Evolutionary conservation across 2,797 vertebrate species (phyloP).

Genomic region (Lepilemur septentrionalis): DNA sequence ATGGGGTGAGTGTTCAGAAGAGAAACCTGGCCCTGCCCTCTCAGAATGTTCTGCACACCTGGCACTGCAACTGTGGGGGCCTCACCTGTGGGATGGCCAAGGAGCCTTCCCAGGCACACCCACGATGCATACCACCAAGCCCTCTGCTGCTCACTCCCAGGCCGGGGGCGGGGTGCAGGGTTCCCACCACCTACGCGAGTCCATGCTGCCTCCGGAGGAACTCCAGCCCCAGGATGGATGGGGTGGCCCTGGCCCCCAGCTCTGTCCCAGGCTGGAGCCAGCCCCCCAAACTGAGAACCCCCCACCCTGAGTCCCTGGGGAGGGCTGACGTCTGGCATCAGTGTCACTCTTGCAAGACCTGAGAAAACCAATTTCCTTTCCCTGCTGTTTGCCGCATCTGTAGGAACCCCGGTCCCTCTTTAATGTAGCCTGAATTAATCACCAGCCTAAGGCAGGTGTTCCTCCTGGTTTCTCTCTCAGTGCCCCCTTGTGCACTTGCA

Average conservation of each 20-base stretch:
- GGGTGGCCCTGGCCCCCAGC: neutral
- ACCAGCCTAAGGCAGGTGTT: neutral
- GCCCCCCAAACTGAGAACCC: neutral
- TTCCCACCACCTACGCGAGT: neutral
- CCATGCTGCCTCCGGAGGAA: neutral
- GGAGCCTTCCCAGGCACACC: neutral
- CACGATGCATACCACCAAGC: neutral
- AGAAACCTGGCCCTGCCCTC: neutral
- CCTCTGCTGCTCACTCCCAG: neutral
- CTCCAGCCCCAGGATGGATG: too few relatives aligned
- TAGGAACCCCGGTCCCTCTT: neutral
- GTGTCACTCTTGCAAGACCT: neutral
- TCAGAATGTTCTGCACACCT: neutral
- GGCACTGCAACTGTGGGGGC: neutral
- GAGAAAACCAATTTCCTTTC: neutral
- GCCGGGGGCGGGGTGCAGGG: accelerated
- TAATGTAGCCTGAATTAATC: neutral
- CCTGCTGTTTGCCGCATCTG: neutral
- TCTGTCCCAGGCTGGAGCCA: accelerated
- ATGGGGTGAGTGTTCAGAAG: neutral
- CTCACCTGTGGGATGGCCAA: neutral
- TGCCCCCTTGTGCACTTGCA: neutral
- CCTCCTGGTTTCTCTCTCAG: neutral
- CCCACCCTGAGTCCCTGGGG: neutral
- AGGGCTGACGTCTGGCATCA: too few relatives aligned